Percentiles rank a stretch among this genome's conserved stretches.
Conservation (phyloP, 1,140 invertebrate genomes). For the Semibalanus balanoides region DNA sequence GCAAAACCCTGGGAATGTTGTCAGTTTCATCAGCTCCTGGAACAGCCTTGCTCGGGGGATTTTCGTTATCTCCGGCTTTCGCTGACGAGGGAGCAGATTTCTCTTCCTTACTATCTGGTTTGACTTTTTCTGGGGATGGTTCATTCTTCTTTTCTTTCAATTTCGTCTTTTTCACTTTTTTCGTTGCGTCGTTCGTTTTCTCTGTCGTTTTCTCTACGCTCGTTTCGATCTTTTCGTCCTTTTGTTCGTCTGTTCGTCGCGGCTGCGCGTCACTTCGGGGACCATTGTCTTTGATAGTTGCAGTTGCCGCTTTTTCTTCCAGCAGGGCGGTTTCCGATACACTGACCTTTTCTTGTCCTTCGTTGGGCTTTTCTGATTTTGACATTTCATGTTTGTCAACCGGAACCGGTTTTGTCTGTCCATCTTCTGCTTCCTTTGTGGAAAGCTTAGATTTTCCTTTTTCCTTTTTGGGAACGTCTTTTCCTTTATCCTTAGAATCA, state of each 20-base stretch:
- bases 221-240: constrained; percentile 14
- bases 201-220: constrained; percentile 13
- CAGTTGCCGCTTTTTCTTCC: not conserved
- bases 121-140: constrained; percentile 9
- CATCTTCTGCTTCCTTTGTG: too few species aligned
- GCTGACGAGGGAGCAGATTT: too few species aligned
- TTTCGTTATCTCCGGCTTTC: constrained; percentile 12
- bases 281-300: not conserved
- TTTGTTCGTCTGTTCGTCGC: not conserved
- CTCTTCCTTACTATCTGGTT: constrained; percentile 15
- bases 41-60: constrained; percentile 11
- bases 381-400: constrained; percentile 13
- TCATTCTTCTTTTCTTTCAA: constrained; percentile 10
- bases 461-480: too few species aligned
- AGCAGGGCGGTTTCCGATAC: not conserved
- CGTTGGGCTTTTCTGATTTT: constrained; percentile 5
- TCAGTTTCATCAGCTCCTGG: not conserved
- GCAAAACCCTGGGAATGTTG: not conserved
- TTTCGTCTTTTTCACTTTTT: constrained; percentile 12
- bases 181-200: constrained; percentile 9
- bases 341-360: not conserved
- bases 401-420: too few species aligned
- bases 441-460: too few species aligned
- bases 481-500: too few species aligned
- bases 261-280: not conserved